A percentile compares a stretch with the other conserved stretches of the same genome.
These are phyloP conservation scores for Chroicocephalus ridibundus DNA, from an alignment of 2,113 vertebrate genomes.

Conservation along the genomic window DNA sequence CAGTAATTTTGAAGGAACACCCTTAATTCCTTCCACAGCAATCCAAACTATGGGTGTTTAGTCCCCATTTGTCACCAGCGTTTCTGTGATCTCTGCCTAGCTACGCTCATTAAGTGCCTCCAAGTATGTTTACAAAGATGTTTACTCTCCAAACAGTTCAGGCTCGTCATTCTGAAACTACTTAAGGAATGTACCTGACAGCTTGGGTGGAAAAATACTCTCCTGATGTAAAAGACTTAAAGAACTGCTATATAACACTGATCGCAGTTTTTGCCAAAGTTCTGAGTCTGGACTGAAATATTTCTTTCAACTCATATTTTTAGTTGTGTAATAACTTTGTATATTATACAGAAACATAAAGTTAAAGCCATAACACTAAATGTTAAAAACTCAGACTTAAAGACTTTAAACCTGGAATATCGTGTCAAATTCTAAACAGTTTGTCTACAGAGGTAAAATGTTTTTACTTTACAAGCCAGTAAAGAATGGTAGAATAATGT, in stretches of 20 bases:
- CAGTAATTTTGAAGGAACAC: background rate
- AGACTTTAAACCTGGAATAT: background rate
- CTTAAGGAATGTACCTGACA: conserved; percentile 38
- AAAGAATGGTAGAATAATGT: background rate
- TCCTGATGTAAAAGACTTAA: background rate
- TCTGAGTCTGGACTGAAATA: background rate
- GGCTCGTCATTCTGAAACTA: conserved; percentile 6
- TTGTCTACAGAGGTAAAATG: background rate
- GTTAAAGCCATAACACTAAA: background rate
- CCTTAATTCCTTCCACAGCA: background rate
- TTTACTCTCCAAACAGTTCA: conserved; percentile 53
- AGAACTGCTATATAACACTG: background rate
- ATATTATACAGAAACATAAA: background rate
- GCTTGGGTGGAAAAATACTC: background rate
- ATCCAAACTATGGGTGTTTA: background rate
- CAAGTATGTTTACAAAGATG: conserved; percentile 19
- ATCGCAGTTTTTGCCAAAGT: background rate
- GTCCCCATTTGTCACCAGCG: background rate
- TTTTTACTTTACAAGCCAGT: background rate
- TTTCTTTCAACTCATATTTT: background rate
- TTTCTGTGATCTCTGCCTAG: conserved; percentile 28
- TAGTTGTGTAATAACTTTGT: background rate
- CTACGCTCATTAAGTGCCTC: background rate
- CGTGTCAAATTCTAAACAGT: background rate
- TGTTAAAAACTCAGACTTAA: background rate